A percentile compares a stretch with the other conserved stretches of the same genome.
Evolutionary conservation across 2,888 invertebrate species (phyloP).

Genomic region (Perizoma flavofasciatum): DNA sequence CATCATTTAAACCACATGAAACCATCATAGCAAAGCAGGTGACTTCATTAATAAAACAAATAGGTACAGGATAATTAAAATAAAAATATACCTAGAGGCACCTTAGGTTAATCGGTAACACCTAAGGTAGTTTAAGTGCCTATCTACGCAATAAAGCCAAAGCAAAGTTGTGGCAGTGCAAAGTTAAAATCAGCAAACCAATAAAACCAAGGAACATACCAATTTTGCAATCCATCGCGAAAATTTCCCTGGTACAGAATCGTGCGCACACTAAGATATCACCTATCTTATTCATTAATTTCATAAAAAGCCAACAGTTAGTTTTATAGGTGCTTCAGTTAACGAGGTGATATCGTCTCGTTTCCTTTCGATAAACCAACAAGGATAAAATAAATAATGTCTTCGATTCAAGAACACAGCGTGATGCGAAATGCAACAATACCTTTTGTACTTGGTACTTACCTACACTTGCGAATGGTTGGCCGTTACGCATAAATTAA

Average conservation of each 20-base stretch:
- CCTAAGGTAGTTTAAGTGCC: too few relatives aligned
- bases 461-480: slow-evolving; percentile 3
- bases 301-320: slow-evolving; percentile 31
- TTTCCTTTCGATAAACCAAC: slow-evolving; percentile 60
- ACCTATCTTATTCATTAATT: slow-evolving; percentile 26
- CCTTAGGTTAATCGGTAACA: too few relatives aligned
- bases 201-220: slow-evolving; percentile 25
- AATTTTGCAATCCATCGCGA: slow-evolving; percentile 43
- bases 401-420: slow-evolving; percentile 30
- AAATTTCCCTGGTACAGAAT: slow-evolving; percentile 3
- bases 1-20: too few relatives aligned
- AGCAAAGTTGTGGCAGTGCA: slow-evolving; percentile 1
- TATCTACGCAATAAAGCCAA: too few relatives aligned
- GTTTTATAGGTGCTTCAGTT: slow-evolving; percentile 53
- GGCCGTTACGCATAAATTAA: slow-evolving; percentile 26
- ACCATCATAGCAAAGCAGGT: too few relatives aligned
- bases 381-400: slow-evolving; percentile 48
- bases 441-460: slow-evolving; percentile 21
- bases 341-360: slow-evolving; percentile 47
- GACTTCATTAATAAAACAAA: too few relatives aligned
- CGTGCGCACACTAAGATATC: slow-evolving; percentile 9
- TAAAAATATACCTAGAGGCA: too few relatives aligned
- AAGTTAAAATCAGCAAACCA: too few relatives aligned
- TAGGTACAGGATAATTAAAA: too few relatives aligned
- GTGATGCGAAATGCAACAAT: slow-evolving; percentile 32